Evolutionary conservation across 64 coral and sea anemone genomes (phyloP), one percentile per base, ranked within the genome.

Genomic region (Actinia tenebrosa): DNA sequence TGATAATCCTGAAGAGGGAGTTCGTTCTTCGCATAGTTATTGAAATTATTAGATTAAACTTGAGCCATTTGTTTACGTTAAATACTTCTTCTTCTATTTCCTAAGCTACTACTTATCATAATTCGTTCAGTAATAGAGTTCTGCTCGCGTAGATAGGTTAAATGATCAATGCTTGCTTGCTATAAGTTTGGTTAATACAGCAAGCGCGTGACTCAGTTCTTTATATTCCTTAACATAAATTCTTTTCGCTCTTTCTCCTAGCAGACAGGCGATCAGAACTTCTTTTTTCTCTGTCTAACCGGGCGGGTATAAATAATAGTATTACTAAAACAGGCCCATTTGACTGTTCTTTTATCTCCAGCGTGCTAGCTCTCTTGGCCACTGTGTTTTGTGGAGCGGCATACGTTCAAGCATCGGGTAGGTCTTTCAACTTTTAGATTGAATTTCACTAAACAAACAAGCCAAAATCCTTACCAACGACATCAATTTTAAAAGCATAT

Each of bases 41-140:
- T 58, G 56, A 58, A 58, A 14, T 11, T 37, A 37, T 37, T 37
- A 75, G 25, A 15, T 42, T 42, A 5, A 42, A 75, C 69, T 75
- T 75, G 69, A 13, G 69, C 69, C 69, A 75, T 75, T 75, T 75
- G 27, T 75, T 75, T 75, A 75, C 69, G 69, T 75, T 75, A 43
- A 42, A 42, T 75, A 42, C 69, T 30, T 75, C 23, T 30, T 15
- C 13, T 75, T 37, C 63, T 10, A 72, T 72, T 72, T 42, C 23
- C 23, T 0, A 72, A 43, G 69, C n/a, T 16, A 13, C 42, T 75
- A 42, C 25, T 43, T 26, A 75, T 26, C 69, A 66, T 66, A 23
- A 66, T 9, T 66, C 63, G 3, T 23, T n/a, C 47, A 5, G 47
- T 50, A 50, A 42, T 75, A 14, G 27, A 42, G 26, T 75, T 75